Base-by-base conservation (phyloP, 2,888 invertebrate genomes). In the Oscheius sp. region DNA sequence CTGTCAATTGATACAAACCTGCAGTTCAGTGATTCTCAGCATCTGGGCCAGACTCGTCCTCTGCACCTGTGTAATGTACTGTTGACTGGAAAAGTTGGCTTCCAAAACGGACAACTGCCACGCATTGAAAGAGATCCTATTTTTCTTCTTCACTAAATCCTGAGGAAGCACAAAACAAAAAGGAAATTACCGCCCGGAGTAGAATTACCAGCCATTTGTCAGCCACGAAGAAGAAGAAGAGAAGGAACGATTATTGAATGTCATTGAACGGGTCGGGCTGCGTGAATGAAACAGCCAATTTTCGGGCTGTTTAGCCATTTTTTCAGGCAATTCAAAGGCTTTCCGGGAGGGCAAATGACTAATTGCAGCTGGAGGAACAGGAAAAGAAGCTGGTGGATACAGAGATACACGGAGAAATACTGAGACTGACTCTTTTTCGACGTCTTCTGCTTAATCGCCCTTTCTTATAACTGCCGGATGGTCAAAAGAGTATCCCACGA, bases 91-190 rank as follows among this genome's bases (percentile, higher is more conserved):
- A 51, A 81, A 81, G 70, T 77, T 77, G 57, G 75, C 71, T 48
- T 81, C 80, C 53, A 81, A 58, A 10, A 79, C 21, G 50, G 75
- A 76, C 47, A 81, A 51, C 50, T 81, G 80, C 59, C 77, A 75
- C 1, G 74, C 73, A 10, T 77, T 76, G 62, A 79, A 79, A 50
- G 77, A 76, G 0, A 79, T 81, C 5, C 80, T 33, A 13, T 42
- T 71, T 21, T 68, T 68, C 37, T 42, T 42, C 42, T 42, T 42
- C 42, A 42, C 42, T 42, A 42, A 42, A 42, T 42, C 42, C 7
- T 3, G 7, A 7, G 3, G 3, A 42, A 42, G 42, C 42, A 42
- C 3, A 42, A 42, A 42, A 42, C 7, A 5, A 42, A 42, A 7
- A 3, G 7, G 7, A 42, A 42, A 0, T 42, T 42, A 42, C 42